Base-by-base conservation (phyloP, 2,797 vertebrate species). In the Serranus cabrilla region DNA sequence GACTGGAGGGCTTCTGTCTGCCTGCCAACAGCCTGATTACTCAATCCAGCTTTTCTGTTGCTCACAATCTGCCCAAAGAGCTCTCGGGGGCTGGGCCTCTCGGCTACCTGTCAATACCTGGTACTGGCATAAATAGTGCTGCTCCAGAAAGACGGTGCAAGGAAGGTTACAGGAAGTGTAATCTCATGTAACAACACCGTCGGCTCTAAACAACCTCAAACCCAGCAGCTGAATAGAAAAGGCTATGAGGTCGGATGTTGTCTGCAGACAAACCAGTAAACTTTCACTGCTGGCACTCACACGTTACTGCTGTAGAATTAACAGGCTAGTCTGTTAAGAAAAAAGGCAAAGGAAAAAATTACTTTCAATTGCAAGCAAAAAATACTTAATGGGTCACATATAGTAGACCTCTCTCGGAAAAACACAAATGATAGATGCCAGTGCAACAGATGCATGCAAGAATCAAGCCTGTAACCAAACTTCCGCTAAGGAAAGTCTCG, bases 1-100 rank as follows among this genome's bases (percentile, higher is more conserved):
- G 81, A 90, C 87, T 87, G 84, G 90, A 92, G 85, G 85, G 87
- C 86, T 92, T 91, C 89, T 92, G 93, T 92, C 89, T 92, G 91
- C 82, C 91, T 94, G 95, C 94, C 93, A 95, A 91, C 86, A 83
- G 71, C 80, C 88, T 92, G 90, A 95, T 94, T 93, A 92, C 92
- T 95, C 93, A 94, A 94, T 94, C 90, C 90, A 86, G 81, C 58
- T 83, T 90, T 89, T 90, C 82, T 85, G 62, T 87, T 86, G 75
- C 79, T 87, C 76, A 85, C 89, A 91, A 85, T 89, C 85, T 80
- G 74, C 74, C 84, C 82, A 72, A 74, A 88, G 80, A 81, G 81
- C 82, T 87, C 59, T 60, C 14, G 21, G 59, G 78, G 78, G 71
- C 75, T 59, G 57, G 56, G 80, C 85, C 87, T 80, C 78, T 63